Evolutionary conservation across 2,888 invertebrate genomes (phyloP).

Genomic region (Norana najaformis): DNA sequence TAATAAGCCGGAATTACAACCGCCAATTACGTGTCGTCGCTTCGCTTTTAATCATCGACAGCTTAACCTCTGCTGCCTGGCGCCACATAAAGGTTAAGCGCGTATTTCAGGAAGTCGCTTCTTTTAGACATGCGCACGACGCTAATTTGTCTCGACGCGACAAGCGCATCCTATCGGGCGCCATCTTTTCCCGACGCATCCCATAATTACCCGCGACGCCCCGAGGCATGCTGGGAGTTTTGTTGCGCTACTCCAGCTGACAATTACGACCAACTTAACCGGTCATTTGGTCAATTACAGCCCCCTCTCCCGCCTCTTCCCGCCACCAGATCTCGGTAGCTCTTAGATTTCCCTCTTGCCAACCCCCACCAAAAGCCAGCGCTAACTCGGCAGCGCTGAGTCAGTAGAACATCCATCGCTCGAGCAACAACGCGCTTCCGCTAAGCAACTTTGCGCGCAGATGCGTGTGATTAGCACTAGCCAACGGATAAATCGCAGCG

Average conservation of each 20-base stretch:
- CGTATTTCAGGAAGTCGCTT: constrained; percentile 21
- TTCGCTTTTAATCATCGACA: constrained; percentile 23
- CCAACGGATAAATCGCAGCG: not conserved
- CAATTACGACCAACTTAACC: constrained; percentile 13
- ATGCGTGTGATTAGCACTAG: not conserved
- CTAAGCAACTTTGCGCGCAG: constrained; percentile 5
- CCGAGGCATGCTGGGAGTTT: constrained; percentile 7
- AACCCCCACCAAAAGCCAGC: not conserved
- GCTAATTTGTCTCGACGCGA: constrained; percentile 3
- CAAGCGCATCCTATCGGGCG: constrained; percentile 7
- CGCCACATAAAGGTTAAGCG: not conserved
- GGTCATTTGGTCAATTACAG: constrained; percentile 7
- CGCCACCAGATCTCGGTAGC: too few relatives aligned
- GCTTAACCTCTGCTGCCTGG: not conserved
- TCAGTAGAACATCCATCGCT: constrained; percentile 1
- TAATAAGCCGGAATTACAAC: constrained; percentile 22
- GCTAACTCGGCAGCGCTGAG: constrained; percentile 1
- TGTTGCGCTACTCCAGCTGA: not conserved
- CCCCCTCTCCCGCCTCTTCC: not conserved
- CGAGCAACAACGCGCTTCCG: not conserved
- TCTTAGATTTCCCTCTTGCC: not conserved
- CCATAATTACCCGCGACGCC: constrained; percentile 7
- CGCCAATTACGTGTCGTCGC: not conserved
- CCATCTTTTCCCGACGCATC: constrained; percentile 2
- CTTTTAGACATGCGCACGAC: constrained; percentile 2